Base-by-base conservation (phyloP, 2,113 vertebrate genomes). In the Heloderma charlesbogerti region DNA sequence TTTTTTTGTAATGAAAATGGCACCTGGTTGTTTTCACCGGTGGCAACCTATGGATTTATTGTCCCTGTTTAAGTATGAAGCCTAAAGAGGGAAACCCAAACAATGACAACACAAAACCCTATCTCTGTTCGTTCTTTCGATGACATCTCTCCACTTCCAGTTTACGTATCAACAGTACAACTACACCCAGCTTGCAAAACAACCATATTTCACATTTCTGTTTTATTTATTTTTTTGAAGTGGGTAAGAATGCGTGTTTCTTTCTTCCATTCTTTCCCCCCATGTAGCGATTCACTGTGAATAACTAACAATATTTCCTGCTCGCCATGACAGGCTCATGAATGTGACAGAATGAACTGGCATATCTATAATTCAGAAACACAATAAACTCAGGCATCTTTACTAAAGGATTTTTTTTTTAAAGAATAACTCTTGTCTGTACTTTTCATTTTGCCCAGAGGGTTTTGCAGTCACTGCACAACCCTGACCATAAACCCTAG, bases 391-490 rank as follows among this genome's bases (percentile, higher is more conserved):
- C 2, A 16, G 91, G 43, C 4, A 67, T 86, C n/a, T 6, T 57
- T 92, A 67, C 8, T 87, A 80, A 95, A 90, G 51, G 63, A 37
- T 67, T 40, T 66, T 84, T 40, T 57, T 87, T 40, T 87, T 29
- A 54, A 63, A 22, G 54, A 92, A 88, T 90, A 93, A 80, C 9
- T 89, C 72, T 84, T 0, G 74, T 74, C 77, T 77, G 90, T 67
- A 86, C 45, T 94, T 86, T 95, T 79, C 1, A n/a, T 93, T 95
- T 95, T 95, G 48, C 87, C 91, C 37, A 80, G 29, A 93, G 79
- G 78, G 4, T 84, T 97, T 95, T 91, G 48, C 25, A 92, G 83
- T 90, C 40, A 91, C 25, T 94, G 71, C 15, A 54, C 88, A 94
- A 31, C 82, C 89, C 87, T 37, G 94, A 37, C 67, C 80, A 93